Percentiles rank a stretch among this genome's conserved stretches.
phyloP scores from a whole-genome alignment of 2,797 vertebrate species.

The Knipowitschia caucasica region DNA sequence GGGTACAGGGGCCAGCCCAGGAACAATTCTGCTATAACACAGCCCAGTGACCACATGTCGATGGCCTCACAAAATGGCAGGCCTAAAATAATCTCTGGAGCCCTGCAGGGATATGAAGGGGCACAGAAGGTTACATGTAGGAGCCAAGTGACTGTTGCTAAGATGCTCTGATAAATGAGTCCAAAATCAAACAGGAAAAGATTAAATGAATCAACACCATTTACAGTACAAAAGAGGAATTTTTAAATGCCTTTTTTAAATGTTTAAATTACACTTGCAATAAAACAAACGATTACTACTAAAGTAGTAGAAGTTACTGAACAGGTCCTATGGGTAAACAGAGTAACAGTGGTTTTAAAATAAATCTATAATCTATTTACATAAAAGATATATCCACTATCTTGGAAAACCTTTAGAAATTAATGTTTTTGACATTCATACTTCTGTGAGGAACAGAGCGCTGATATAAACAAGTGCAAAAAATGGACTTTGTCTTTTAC shows the following conservation, averaged over 20 bases:
- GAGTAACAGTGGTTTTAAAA: no score
- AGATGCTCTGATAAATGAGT: neutral
- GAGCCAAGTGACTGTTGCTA: neutral
- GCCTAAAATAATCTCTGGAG: conserved; percentile 95
- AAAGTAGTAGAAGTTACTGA: no score
- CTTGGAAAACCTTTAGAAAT: neutral
- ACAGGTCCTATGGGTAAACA: no score
- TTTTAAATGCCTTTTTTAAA: no score
- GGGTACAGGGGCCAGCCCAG: conserved; percentile 98
- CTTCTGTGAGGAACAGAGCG: conserved; percentile 1
- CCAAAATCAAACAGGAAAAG: neutral
- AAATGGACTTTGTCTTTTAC: conserved; percentile 31
- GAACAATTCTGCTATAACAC: conserved; percentile 97
- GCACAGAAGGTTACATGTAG: conserved; percentile 27
- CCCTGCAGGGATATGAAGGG: conserved; percentile 66
- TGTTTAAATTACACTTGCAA: no score
- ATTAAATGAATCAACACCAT: neutral
- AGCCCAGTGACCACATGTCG: conserved; percentile 99
- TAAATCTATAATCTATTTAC: no score
- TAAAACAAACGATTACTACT: no score
- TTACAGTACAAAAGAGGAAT: no score
- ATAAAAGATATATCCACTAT: no score
- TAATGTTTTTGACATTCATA: conserved; percentile 59
- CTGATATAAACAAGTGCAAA: conserved; percentile 15
- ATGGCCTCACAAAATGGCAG: conserved; percentile 90